Percentiles rank a stretch among this genome's conserved stretches.
Conservation (phyloP, 37 sponge, comb jelly and placozoan species). For the Ianthella basta region DNA sequence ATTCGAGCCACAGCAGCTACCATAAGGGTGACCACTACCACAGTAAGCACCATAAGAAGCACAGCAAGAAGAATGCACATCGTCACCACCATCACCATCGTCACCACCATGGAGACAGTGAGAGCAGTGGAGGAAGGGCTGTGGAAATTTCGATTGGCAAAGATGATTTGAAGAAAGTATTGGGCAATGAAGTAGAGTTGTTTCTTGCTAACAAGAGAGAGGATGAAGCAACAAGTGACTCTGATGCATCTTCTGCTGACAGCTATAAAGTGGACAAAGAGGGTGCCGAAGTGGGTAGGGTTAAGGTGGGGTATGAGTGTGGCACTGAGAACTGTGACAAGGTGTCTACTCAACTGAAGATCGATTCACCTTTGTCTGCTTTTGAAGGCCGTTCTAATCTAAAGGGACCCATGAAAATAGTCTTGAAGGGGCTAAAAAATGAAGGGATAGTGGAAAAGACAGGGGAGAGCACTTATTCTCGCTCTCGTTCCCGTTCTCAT, state of each 20-base stretch:
- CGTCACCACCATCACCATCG: not conserved
- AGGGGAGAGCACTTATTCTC: too few species aligned
- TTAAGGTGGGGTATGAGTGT: too few species aligned
- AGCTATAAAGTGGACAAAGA: too few species aligned
- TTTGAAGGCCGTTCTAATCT: not conserved
- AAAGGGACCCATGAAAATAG: not conserved
- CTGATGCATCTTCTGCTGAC: not conserved
- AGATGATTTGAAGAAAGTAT: not conserved
- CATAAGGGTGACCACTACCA: not conserved
- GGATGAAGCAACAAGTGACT: not conserved
- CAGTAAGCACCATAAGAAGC: not conserved
- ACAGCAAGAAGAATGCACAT: not conserved
- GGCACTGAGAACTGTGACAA: too few species aligned
- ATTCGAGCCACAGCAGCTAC: not conserved
- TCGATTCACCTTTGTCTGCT: too few species aligned
- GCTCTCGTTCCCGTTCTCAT: too few species aligned
- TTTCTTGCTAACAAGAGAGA: not conserved
- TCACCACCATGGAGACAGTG: not conserved
- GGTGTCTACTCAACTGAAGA: too few species aligned
- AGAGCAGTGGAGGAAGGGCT: not conserved
- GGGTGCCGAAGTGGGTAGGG: too few species aligned
- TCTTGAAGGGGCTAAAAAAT: not conserved
- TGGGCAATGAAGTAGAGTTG: not conserved
- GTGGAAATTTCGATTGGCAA: constrained; percentile 14
- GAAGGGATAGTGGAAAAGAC: too few species aligned